A percentile compares a stretch with the other conserved stretches of the same genome.
These are phyloP conservation scores for Rhynchotus rufescens DNA, from an alignment of 2,797 vertebrate species.

Conservation along the genomic window DNA sequence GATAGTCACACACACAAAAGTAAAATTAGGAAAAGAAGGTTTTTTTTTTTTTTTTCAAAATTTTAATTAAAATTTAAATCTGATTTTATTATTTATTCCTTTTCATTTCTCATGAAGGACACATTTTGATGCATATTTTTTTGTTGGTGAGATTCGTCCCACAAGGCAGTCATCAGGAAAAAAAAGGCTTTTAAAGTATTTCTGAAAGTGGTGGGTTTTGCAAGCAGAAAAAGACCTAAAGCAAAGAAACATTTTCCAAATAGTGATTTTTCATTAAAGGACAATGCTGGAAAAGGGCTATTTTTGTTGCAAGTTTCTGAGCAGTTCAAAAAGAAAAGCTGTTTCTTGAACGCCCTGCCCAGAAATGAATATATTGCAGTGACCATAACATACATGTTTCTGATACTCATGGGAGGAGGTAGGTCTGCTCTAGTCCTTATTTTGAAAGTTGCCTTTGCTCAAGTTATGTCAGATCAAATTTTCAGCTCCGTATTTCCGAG, in stretches of 20 bases:
- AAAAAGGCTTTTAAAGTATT: not conserved
- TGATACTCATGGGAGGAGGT: not conserved
- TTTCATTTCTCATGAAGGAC: not conserved
- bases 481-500: not conserved
- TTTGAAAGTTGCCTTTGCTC: not conserved
- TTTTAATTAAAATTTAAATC: not conserved
- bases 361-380: not conserved
- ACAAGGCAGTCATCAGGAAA: not conserved
- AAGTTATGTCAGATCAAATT: not conserved
- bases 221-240: not conserved
- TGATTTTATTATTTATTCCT: not conserved
- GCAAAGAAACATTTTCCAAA: not conserved
- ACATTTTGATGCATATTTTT: not conserved
- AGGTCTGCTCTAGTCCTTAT: not conserved
- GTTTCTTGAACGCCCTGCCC: not conserved
- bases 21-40: conserved; percentile 27
- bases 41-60: not conserved
- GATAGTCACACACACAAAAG: not conserved
- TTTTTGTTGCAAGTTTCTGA: not conserved
- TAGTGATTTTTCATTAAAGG: not conserved
- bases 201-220: not conserved
- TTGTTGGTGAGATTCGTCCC: not conserved
- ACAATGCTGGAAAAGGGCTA: not conserved
- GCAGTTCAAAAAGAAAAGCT: not conserved
- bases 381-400: not conserved